Evolutionary conservation across 2,797 vertebrate genomes (phyloP), one percentile per base, ranked within the genome.

Genomic region (Aselliscus stoliczkanus): DNA sequence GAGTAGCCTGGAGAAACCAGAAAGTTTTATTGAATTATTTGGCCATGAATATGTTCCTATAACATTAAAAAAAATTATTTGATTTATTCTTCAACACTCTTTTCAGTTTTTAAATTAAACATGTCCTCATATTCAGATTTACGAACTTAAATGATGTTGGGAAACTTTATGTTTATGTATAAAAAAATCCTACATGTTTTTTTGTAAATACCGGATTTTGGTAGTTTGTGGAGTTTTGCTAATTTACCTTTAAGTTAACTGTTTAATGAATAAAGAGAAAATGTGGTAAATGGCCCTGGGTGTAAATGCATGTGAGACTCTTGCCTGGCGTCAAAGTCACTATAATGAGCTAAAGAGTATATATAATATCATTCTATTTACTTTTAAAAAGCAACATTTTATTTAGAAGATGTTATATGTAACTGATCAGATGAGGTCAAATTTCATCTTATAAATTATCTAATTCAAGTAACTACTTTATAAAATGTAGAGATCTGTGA

Each of bases 61-160:
- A 73, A 81, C 69, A 70, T 75, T 84, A 80, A 62, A 95, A 85
- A 82, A 42, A 13, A 13, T 25, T 25, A 67, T 64, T 77, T 80
- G 12, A 72, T 86, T 80, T 83, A 82, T 60, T 93, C 12, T 56
- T 58, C 67, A 70, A 20, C 21, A 76, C 1, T 56, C 3, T 39
- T 82, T 93, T 91, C 21, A 31, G 34, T 91, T 93, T 93, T 91
- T 80, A 60, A 67, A 80, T 84, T 93, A 75, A 95, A 72, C 27
- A 75, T 44, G 31, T 42, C 23, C n/a, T 42, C 14, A 90, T 29
- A 60, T 81, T 81, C 31, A 64, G 17, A 91, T 58, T 93, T 93
- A 69, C n/a, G 77, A 37, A 83, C 52, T 77, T 89, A 50, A 90
- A 31, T 89, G 44, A 54, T 52, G 6, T 73, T 67, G 15, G 92